Evolutionary conservation across 2,113 vertebrate genomes (phyloP).

Genomic region (Barbus barbus): DNA sequence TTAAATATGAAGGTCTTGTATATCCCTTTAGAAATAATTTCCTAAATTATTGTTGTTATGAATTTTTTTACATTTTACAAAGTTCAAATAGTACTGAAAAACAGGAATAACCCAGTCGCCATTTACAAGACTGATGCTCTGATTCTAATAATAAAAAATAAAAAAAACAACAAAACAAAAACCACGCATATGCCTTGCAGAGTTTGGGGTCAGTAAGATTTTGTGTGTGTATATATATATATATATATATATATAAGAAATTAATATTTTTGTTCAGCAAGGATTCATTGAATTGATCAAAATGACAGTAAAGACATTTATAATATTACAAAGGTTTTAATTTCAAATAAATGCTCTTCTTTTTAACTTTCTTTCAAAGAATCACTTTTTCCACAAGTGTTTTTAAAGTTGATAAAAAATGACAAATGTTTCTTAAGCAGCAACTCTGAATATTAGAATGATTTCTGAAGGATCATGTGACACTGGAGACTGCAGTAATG

Average conservation of each 20-base stretch:
- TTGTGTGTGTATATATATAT: too few relatives aligned
- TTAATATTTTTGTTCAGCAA: not conserved
- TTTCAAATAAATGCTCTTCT: not conserved
- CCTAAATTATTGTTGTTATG: not conserved
- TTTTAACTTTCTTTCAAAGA: not conserved
- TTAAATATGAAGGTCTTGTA: not conserved
- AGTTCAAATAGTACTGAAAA: not conserved
- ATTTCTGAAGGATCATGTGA: not conserved
- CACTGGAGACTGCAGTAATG: not conserved
- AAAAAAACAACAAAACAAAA: not conserved
- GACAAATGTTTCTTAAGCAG: not conserved
- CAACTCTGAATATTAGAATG: not conserved
- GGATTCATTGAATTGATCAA: not conserved
- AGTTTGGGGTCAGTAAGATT: not conserved
- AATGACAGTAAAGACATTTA: too few relatives aligned
- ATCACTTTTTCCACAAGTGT: not conserved
- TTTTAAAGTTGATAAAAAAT: not conserved
- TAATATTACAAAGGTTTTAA: not conserved
- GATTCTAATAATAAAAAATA: too few relatives aligned
- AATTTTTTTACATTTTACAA: not conserved
- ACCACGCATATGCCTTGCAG: not conserved
- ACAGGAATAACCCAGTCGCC: not conserved
- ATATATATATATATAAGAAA: too few relatives aligned
- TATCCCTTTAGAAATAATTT: not conserved
- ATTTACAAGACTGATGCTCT: not conserved